phyloP scores from a whole-genome alignment of 2,797 vertebrate genomes.

The Australoheros facetus region DNA sequence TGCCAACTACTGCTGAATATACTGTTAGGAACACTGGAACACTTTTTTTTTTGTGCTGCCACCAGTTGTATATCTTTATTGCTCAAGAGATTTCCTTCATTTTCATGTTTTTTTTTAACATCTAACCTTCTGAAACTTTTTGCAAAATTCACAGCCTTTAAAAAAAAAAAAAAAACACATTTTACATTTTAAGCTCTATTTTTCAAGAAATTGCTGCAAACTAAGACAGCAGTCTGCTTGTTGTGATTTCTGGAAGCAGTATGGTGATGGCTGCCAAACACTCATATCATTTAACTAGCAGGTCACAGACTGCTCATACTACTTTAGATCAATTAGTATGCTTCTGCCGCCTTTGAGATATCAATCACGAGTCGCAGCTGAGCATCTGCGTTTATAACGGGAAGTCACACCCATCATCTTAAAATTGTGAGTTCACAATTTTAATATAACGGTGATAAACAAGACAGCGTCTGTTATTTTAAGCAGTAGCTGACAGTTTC shows the following conservation, averaged over 20 bases:
- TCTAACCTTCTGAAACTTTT: neutral
- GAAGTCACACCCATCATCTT: slow-evolving; percentile 30
- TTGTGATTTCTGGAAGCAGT: slow-evolving; percentile 5
- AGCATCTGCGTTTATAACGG: slow-evolving; percentile 21
- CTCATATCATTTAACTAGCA: slow-evolving; percentile 21
- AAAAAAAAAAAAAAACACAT: neutral
- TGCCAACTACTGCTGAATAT: neutral
- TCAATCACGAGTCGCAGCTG: slow-evolving; percentile 16
- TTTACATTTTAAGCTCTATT: neutral
- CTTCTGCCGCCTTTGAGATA: slow-evolving; percentile 21
- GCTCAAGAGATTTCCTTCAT: neutral
- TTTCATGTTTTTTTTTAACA: neutral
- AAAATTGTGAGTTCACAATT: slow-evolving; percentile 15
- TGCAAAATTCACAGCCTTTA: neutral
- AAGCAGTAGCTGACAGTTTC: neutral
- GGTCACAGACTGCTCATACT: slow-evolving; percentile 15
- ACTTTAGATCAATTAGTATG: slow-evolving; percentile 23
- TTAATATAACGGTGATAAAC: slow-evolving; percentile 6
- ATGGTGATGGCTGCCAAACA: neutral
- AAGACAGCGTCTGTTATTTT: neutral
- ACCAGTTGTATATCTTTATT: neutral
- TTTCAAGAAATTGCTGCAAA: neutral
- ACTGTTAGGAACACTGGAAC: neutral
- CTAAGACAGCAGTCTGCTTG: neutral
- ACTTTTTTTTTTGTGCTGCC: no score